Evolutionary conservation across 2,797 vertebrate species (phyloP).

Genomic region (Pagetopsis macropterus): DNA sequence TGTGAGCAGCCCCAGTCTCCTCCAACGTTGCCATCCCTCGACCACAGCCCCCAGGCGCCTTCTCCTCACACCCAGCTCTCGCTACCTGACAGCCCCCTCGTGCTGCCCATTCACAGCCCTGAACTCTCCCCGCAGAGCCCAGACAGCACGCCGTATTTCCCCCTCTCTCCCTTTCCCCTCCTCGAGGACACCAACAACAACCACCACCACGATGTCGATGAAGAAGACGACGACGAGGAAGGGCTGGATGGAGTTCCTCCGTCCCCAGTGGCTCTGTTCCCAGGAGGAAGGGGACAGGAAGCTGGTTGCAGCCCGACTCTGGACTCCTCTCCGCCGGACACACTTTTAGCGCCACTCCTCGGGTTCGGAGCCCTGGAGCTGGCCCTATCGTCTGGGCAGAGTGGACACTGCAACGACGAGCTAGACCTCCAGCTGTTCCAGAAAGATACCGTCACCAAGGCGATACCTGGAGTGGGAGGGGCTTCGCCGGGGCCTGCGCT

Average conservation of each 20-base stretch:
- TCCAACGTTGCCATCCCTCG: slow-evolving; percentile 81
- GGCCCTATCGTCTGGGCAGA: slow-evolving; percentile 84
- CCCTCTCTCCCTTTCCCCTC: slow-evolving; percentile 77
- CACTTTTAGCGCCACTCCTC: slow-evolving; percentile 72
- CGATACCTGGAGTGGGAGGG: slow-evolving; percentile 69
- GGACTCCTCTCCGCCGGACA: slow-evolving; percentile 78
- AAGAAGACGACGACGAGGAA: slow-evolving; percentile 73
- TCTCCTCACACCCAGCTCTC: slow-evolving; percentile 70
- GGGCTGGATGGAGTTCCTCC: slow-evolving; percentile 71
- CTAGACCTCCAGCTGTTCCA: slow-evolving; percentile 92
- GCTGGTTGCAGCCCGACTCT: slow-evolving; percentile 70
- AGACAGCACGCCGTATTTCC: slow-evolving; percentile 73
- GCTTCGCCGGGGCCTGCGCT: slow-evolving; percentile 72
- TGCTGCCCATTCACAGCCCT: slow-evolving; percentile 69
- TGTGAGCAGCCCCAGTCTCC: slow-evolving; percentile 82
- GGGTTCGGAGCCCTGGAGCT: slow-evolving; percentile 83
- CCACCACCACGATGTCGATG: slow-evolving; percentile 46
- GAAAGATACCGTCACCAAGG: slow-evolving; percentile 75
- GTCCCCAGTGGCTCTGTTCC: slow-evolving; percentile 83
- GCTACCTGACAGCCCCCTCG: slow-evolving; percentile 63
- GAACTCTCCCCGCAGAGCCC: slow-evolving; percentile 75
- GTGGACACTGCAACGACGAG: slow-evolving; percentile 79
- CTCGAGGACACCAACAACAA: slow-evolving; percentile 56
- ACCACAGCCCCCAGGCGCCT: slow-evolving; percentile 80
- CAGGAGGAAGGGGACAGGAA: slow-evolving; percentile 71